Evolutionary conservation across 2,888 invertebrate species (phyloP), one percentile per base, ranked within the genome.

Genomic region (Alsophila aescularia): DNA sequence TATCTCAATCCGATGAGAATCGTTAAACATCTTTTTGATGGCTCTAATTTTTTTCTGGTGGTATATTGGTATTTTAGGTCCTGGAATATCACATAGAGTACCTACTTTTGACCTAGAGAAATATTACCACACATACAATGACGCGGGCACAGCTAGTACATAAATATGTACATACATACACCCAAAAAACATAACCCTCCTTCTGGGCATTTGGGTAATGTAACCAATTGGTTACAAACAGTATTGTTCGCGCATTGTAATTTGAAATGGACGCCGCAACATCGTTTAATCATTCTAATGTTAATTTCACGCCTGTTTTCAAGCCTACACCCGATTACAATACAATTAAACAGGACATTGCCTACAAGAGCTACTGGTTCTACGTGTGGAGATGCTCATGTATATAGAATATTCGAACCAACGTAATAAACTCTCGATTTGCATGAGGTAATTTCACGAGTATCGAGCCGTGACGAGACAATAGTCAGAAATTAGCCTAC

Each of bases 371-470:
- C 13, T 16, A 42, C 37, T 12, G 5, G 27, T 15, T 36, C 9
- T 52, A 43, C 43, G 35, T 43, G 44, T 24, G 6, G 45, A 49
- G 36, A 45, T 51, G 36, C 35, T 32, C 32, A 18, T 7, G 41
- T 29, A 14, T 49, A 43, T 29, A 21, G 50, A 57, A 59, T 62
- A 52, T 53, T 43, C 24, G 40, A 58, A 64, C 58, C 62, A 60
- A 52, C 36, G 50, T 47, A 51, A 57, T 52, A 50, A 54, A 37
- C 13, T 40, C 42, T 37, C 5, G 9, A 48, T 58, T 60, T 50
- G 47, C 59, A 64, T 62, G 53, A 49, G 60, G 47, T 53, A 61
- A 54, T 56, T 70, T 56, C 43, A 70, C 69, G 63, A 64, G 49
- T 61, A 56, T 58, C 45, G 34, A 40, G 34, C 42, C 27, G 15